Evolutionary conservation across 2,888 invertebrate genomes (phyloP).

Genomic region (Pasiphila rectangulata): DNA sequence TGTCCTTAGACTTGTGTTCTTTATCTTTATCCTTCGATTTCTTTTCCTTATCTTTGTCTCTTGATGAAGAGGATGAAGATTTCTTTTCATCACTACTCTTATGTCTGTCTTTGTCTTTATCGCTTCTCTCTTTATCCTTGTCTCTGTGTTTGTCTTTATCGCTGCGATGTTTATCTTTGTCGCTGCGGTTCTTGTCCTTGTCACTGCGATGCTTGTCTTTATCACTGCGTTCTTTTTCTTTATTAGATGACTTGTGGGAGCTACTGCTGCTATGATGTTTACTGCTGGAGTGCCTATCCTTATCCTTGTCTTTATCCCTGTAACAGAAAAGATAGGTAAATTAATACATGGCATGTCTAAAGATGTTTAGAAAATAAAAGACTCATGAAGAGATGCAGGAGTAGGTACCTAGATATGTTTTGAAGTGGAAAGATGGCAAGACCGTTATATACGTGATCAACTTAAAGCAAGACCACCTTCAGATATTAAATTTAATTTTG

Average conservation of each 20-base stretch:
- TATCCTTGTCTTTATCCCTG: conserved; percentile 79
- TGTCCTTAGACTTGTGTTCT: conserved; percentile 70
- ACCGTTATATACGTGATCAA: too few relatives aligned
- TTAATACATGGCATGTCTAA: conserved; percentile 19
- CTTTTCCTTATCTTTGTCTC: conserved; percentile 54
- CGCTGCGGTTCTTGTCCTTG: conserved; percentile 52
- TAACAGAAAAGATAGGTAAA: conserved; percentile 15
- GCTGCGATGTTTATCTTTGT: conserved; percentile 51
- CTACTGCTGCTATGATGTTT: conserved; percentile 80
- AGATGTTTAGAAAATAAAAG: conserved; percentile 24
- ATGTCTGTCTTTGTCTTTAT: conserved; percentile 59
- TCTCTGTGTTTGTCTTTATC: conserved; percentile 50
- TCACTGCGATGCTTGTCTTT: conserved; percentile 50
- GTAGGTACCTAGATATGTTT: not conserved
- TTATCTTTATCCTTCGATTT: conserved; percentile 72
- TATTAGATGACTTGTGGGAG: conserved; percentile 77
- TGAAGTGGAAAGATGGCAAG: too few relatives aligned
- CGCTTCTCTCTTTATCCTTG: conserved; percentile 50
- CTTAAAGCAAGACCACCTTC: too few relatives aligned
- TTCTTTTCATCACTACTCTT: conserved; percentile 67
- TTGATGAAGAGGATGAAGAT: conserved; percentile 56
- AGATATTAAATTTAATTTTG: too few relatives aligned
- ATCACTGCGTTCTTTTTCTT: conserved; percentile 73
- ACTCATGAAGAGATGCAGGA: too few relatives aligned
- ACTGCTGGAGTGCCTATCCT: conserved; percentile 77